Percentiles rank a stretch among this genome's conserved stretches.
Conservation (phyloP, 1,140 invertebrate genomes). For the Drosophila equinoxialis region DNA sequence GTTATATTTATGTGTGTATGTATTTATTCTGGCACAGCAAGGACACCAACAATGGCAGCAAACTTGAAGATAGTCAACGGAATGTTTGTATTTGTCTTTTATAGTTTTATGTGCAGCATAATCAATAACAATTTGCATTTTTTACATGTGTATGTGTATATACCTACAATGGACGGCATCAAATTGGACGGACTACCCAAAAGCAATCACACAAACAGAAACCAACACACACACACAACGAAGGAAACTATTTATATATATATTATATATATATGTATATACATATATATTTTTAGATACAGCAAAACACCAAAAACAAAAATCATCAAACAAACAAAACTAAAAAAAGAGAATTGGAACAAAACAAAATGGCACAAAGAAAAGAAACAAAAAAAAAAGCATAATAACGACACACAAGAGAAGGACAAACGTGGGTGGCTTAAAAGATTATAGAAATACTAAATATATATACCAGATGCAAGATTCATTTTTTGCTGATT, state of each 20-base stretch:
- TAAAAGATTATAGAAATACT: slow-evolving; percentile 12
- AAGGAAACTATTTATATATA: slow-evolving; percentile 27
- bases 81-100: slow-evolving; percentile 44
- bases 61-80: slow-evolving; percentile 7
- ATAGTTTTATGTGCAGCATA: slow-evolving; percentile 68
- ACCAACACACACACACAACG: slow-evolving; percentile 24
- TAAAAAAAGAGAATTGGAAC: slow-evolving; percentile 36
- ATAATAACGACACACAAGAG: slow-evolving; percentile 52
- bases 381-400: background rate
- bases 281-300: slow-evolving; percentile 4
- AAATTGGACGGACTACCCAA: slow-evolving; percentile 24
- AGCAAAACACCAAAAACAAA: slow-evolving; percentile 21
- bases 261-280: slow-evolving; percentile 8
- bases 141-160: slow-evolving; percentile 15
- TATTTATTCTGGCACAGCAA: background rate
- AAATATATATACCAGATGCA: background rate
- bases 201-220: slow-evolving; percentile 26
- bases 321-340: slow-evolving; percentile 31
- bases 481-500: background rate
- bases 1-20: no score
- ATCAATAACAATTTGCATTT: slow-evolving; percentile 81
- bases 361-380: slow-evolving; percentile 47
- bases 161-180: slow-evolving; percentile 48
- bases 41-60: background rate
- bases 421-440: slow-evolving; percentile 33